These are phyloP conservation scores for Leptarthrus brevirostris DNA, from an alignment of 2,888 invertebrate species.

Conservation along the genomic window DNA sequence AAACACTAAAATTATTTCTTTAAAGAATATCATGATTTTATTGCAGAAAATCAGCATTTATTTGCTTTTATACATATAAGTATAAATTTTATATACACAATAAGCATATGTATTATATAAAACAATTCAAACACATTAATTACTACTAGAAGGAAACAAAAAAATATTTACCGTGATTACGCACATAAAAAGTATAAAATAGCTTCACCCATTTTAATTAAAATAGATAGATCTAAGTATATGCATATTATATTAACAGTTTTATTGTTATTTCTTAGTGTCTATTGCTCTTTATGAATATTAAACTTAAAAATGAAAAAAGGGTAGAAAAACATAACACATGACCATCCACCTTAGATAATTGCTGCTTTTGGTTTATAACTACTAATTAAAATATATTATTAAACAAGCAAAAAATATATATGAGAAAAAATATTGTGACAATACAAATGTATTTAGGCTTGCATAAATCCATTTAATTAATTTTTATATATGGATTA, in stretches of 20 bases:
- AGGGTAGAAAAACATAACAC: conserved; percentile 5
- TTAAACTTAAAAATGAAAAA: not conserved
- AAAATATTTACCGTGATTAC: conserved; percentile 12
- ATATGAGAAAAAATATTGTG: too few relatives aligned
- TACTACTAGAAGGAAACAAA: conserved; percentile 26
- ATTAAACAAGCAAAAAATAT: too few relatives aligned
- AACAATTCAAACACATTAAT: conserved; percentile 31
- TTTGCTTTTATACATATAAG: not conserved
- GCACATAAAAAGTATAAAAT: conserved; percentile 12
- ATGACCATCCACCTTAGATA: conserved; percentile 25
- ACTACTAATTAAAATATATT: too few relatives aligned
- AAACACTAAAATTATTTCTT: conserved; percentile 38
- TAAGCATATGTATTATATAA: conserved; percentile 32
- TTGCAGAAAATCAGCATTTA: conserved; percentile 27
- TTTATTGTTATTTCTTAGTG: conserved; percentile 21
- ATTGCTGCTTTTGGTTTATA: not conserved
- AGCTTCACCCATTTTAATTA: conserved; percentile 25
- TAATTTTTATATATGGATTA: too few relatives aligned
- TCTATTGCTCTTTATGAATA: conserved; percentile 28
- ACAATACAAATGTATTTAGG: not conserved
- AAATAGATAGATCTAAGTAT: conserved; percentile 1
- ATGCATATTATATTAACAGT: not conserved
- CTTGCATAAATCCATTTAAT: too few relatives aligned
- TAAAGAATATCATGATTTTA: conserved; percentile 33
- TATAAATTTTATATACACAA: conserved; percentile 34